phyloP scores from a whole-genome alignment of 2,888 invertebrate genomes.

The Sympetrum striolatum region DNA sequence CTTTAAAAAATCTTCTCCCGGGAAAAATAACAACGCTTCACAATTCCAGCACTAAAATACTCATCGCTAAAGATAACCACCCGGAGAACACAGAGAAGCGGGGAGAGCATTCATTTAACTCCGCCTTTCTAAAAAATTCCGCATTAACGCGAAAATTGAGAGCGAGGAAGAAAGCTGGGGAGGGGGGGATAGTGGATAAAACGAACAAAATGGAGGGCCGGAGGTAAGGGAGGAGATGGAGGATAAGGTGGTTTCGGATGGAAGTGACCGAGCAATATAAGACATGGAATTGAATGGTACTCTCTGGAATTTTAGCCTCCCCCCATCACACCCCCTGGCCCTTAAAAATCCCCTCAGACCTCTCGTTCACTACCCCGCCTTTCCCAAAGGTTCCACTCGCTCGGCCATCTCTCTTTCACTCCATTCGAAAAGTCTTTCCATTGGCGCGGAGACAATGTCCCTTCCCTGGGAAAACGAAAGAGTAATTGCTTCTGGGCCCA shows the following conservation, averaged over 20 bases:
- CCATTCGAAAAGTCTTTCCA: constrained; percentile 37
- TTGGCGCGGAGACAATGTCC: constrained; percentile 39
- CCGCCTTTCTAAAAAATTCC: too few relatives aligned
- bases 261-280: not conserved
- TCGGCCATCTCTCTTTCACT: constrained; percentile 21
- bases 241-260: not conserved
- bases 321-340: not conserved
- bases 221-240: not conserved
- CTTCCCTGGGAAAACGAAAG: constrained; percentile 27
- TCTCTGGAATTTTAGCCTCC: not conserved
- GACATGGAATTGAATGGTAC: not conserved
- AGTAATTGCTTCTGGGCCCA: constrained; percentile 21
- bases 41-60: too few relatives aligned
- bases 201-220: not conserved
- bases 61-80: too few relatives aligned
- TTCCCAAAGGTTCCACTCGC: not conserved
- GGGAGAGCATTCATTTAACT: too few relatives aligned
- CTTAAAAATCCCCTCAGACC: not conserved
- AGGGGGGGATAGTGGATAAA: not conserved
- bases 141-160: not conserved
- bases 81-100: too few relatives aligned
- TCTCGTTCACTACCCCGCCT: not conserved
- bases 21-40: too few relatives aligned
- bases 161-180: not conserved
- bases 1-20: too few relatives aligned